These are phyloP conservation scores for Acleris sparsana DNA, from an alignment of 2,888 invertebrate species.

Conservation along the genomic window DNA sequence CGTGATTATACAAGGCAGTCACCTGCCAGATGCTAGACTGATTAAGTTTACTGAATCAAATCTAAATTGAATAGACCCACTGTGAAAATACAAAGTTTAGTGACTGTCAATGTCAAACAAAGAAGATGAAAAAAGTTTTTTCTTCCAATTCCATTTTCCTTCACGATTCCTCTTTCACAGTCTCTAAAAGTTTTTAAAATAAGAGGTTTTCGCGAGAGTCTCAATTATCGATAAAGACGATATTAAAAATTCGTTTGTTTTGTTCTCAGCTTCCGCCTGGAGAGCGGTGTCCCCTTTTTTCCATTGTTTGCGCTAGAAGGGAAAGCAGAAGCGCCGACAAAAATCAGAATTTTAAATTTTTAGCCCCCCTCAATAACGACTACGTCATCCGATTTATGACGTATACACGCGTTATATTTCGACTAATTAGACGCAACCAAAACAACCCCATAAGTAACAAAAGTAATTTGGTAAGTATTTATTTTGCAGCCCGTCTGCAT, in stretches of 20 bases:
- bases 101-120: constrained; percentile 83
- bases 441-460: constrained; percentile 42
- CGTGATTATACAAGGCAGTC: constrained; percentile 62
- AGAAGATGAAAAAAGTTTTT: constrained; percentile 84
- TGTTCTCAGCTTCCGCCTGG: constrained; percentile 77
- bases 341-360: constrained; percentile 81
- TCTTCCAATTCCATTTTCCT: constrained; percentile 79
- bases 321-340: constrained; percentile 73
- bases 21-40: constrained; percentile 72
- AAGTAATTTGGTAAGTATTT: too few species aligned
- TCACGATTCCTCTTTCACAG: constrained; percentile 80
- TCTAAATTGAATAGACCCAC: constrained; percentile 80
- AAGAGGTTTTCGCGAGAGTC: constrained; percentile 81
- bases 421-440: constrained; percentile 73
- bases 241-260: constrained; percentile 84
- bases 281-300: constrained; percentile 76
- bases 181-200: constrained; percentile 82
- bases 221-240: constrained; percentile 84
- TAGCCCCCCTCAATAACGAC: constrained; percentile 70
- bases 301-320: constrained; percentile 79
- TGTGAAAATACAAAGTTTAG: constrained; percentile 80
- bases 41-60: constrained; percentile 59
- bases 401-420: constrained; percentile 14
- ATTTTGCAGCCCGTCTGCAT: too few species aligned
- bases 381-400: constrained; percentile 74